A percentile compares a stretch with the other conserved stretches of the same genome.
Conservation (phyloP, 2,888 invertebrate genomes). For the Pammene aurita region DNA sequence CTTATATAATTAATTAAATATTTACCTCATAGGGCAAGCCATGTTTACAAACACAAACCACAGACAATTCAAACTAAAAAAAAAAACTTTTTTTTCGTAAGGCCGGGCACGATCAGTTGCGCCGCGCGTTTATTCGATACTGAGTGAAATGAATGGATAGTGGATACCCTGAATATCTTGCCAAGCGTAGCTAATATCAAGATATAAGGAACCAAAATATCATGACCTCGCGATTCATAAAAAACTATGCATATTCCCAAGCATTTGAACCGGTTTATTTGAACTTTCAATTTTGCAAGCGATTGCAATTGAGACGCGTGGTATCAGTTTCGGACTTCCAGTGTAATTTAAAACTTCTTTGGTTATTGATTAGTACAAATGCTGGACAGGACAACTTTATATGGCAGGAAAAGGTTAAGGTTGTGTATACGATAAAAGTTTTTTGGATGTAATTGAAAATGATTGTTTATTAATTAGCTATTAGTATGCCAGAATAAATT, state of each 20-base stretch:
- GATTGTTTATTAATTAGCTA: no score
- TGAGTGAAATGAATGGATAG: conserved; percentile 43
- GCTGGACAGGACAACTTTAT: conserved; percentile 5
- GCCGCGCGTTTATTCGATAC: conserved; percentile 56
- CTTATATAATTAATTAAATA: conserved; percentile 22
- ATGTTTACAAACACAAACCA: conserved; percentile 53
- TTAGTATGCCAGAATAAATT: no score
- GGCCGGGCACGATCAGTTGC: conserved; percentile 53
- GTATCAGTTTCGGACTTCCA: conserved; percentile 62
- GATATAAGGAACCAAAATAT: not conserved
- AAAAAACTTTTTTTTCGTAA: conserved; percentile 39
- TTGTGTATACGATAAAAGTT: not conserved
- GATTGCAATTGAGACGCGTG: not conserved
- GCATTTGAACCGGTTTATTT: not conserved
- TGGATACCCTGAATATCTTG: conserved; percentile 11
- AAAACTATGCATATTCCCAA: not conserved
- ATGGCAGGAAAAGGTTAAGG: not conserved
- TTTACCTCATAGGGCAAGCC: conserved; percentile 78
- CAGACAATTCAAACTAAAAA: conserved; percentile 41
- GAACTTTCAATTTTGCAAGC: not conserved
- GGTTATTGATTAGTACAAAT: conserved; percentile 42
- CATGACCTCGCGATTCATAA: not conserved
- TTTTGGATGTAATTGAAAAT: no score
- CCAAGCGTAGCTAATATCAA: not conserved
- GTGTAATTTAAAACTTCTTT: conserved; percentile 55